These are phyloP conservation scores for Hippolais icterina DNA, from an alignment of 2,113 vertebrate species.

Conservation along the genomic window DNA sequence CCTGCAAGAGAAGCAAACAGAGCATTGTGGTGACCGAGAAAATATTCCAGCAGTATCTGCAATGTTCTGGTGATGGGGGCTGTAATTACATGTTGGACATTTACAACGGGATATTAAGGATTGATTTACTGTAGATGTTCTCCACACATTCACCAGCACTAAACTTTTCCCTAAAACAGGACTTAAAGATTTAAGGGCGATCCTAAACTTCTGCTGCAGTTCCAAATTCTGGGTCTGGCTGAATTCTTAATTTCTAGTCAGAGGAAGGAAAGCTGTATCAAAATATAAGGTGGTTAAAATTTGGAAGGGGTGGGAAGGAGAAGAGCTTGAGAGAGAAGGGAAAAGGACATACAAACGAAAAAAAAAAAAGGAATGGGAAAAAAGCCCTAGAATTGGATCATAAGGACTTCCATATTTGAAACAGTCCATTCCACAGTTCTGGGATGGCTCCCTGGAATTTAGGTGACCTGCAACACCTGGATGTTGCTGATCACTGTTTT, in stretches of 20 bases:
- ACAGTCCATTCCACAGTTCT: background rate
- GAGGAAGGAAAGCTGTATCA: background rate
- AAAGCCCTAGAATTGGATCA: background rate
- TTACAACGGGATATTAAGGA: background rate
- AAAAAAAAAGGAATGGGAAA: background rate
- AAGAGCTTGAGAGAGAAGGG: background rate
- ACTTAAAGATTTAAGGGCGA: background rate
- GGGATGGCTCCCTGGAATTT: background rate
- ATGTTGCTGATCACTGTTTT: background rate
- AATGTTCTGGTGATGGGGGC: background rate
- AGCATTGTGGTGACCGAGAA: background rate
- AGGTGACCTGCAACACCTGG: background rate
- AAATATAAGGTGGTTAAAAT: background rate
- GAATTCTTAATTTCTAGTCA: background rate
- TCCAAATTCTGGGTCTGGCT: background rate
- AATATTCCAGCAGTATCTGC: background rate
- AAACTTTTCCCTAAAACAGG: background rate
- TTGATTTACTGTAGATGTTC: background rate
- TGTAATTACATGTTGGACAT: background rate
- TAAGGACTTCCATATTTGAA: background rate
- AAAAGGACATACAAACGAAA: background rate
- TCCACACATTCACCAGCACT: background rate
- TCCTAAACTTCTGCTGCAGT: background rate
- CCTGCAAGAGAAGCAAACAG: background rate
- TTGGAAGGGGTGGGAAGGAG: background rate